These are phyloP conservation scores for Urosaurus nigricauda DNA, from an alignment of 2,797 vertebrate genomes.

Conservation along the genomic window DNA sequence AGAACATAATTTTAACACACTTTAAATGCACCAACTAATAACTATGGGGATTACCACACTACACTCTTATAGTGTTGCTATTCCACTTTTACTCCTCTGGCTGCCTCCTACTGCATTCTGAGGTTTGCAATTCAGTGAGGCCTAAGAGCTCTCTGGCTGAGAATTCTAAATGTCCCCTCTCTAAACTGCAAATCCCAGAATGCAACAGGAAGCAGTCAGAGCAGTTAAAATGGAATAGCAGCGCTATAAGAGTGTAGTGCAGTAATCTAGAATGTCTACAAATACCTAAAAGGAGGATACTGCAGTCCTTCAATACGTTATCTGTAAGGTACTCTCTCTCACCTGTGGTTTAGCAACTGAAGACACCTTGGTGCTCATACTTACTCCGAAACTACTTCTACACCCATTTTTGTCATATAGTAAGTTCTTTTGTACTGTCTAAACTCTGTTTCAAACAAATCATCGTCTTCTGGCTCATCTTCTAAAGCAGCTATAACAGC, in stretches of 20 bases:
- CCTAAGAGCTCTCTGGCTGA: no score
- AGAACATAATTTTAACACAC: not conserved
- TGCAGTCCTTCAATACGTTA: not conserved
- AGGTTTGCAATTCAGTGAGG: no score
- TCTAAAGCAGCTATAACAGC: slow-evolving; percentile 78
- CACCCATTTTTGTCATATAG: slow-evolving; percentile 97
- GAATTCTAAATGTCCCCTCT: no score
- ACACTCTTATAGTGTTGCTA: no score
- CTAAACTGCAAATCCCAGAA: no score
- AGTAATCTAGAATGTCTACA: not conserved
- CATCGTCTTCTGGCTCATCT: slow-evolving; percentile 93
- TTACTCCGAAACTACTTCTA: slow-evolving; percentile 97
- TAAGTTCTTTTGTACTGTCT: slow-evolving; percentile 97
- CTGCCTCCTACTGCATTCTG: no score
- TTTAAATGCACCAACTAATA: not conserved
- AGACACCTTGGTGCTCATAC: slow-evolving; percentile 57
- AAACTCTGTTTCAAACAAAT: slow-evolving; percentile 97
- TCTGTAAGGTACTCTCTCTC: not conserved
- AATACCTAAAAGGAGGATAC: not conserved
- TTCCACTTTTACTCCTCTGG: no score
- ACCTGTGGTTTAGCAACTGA: not conserved
- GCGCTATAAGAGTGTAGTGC: no score
- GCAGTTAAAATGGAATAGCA: no score
- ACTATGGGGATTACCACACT: no score
- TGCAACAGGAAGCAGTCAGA: no score